Base-by-base conservation (phyloP, 2,888 invertebrate genomes). In the Eucera pruinosa region DNA sequence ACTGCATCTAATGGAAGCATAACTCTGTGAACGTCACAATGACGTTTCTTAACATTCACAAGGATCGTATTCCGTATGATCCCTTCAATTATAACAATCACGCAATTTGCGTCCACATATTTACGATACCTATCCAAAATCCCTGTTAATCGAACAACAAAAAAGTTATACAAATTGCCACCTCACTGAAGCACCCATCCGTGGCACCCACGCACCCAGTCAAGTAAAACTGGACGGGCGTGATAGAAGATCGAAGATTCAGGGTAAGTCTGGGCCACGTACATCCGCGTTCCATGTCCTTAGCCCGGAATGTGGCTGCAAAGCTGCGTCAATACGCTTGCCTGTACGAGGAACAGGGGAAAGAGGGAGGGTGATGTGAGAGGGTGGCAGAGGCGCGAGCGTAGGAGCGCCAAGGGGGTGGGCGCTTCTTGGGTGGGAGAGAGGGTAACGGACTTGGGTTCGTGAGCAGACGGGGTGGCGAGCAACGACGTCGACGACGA, bases 311-410 rank as follows among this genome's bases (percentile, higher is more conserved):
- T 89, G 87, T 86, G 83, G 87, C 83, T 87, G 88, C 86, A 89
- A 88, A 90, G 89, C 83, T 86, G 85, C 90, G 89, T 91, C 91
- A 90, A 90, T 90, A 90, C 89, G 86, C 78, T 82, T 80, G 85
- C 83, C 87, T 85, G 87, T 85, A 83, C 85, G 83, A 81, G 83
- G 78, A 68, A 69, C 65, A 58, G 79, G 76, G 76, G 55, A 74
- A 72, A 70, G 78, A 55, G 66, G 55, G 47, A 11, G 23, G 71
- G 33, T 45, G 70, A 62, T 65, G 58, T 60, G 78, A 75, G 55
- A 41, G 68, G 61, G 72, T 68, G 72, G 64, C 39, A 45, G 77
- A 73, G 71, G 62, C 65, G 67, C 55, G 65, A 60, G 69, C 64
- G 69, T 77, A 77, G 77, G 70, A 79, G 61, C 72, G 83, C 72